Base-by-base conservation (phyloP, 2,888 invertebrate genomes). In the Barypeithes pellucidus region DNA sequence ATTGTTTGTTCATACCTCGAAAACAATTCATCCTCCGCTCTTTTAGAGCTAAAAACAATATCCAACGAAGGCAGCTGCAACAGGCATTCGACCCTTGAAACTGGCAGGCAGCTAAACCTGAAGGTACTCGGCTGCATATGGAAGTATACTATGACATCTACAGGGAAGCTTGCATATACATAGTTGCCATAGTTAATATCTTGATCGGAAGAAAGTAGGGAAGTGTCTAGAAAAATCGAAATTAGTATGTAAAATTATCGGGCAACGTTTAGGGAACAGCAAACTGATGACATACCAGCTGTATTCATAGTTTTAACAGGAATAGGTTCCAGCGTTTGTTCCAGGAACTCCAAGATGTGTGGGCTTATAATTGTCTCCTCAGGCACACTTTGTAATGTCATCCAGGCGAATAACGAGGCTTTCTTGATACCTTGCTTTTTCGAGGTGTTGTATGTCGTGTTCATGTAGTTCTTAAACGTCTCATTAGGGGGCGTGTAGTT, bases 311-410 rank as follows among this genome's bases (percentile, higher is more conserved):
- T 83, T 76, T 87, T 87, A 0, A 83, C 80, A 0, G 98, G 97
- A 82, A 99, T 95, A 0, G 98, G 98, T 82, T 99, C 98, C 41
- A 99, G 86, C 0, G 98, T 97, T 87, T 98, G 98, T 84, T 99
- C 99, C 77, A 99, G 86, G 86, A 99, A 99, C 86, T 98, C 97
- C 66, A 99, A 89, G 79, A 99, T 95, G 82, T 97, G 97, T 0
- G 99, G 99, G 79, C 96, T 97, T 82, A 99, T 96, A 79, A 98
- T 94, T 24, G 99, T 99, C 87, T 99, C 98, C 84, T 96, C 97
- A 0, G 99, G 98, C 80, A 99, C 96, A 82, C 97, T 96, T 87
- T 99, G 97, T 77, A 99, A 87, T 1, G 97, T 98, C 89, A 98
- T 93, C 95, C 98, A 98, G 0, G 96, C 94, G 88, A 97, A 95